Conservation (phyloP, 2,888 invertebrate species). For the Lasioglossum figueresi region DNA sequence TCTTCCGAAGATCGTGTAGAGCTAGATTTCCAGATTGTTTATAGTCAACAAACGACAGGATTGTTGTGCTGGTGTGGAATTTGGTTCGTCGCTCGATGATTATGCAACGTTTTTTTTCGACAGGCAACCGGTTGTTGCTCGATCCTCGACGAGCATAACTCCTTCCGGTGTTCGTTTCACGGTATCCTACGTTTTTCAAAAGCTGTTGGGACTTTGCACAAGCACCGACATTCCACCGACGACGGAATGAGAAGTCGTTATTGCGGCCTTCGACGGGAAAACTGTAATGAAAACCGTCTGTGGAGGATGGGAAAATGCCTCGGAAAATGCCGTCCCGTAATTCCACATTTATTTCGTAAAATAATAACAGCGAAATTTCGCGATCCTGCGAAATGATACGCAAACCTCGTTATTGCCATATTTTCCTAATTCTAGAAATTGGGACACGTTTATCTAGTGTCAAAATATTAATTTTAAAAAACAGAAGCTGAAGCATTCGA, state of each 20-base stretch:
- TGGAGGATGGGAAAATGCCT: background rate
- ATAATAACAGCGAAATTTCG: background rate
- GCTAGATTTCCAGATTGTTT: background rate
- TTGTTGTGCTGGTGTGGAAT: background rate
- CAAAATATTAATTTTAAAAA: no score
- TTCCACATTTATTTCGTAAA: background rate
- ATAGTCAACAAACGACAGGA: background rate
- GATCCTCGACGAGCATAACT: slow-evolving; percentile 53
- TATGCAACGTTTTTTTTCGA: background rate
- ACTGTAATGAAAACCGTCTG: background rate
- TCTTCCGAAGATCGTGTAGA: background rate
- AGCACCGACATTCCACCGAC: slow-evolving; percentile 22
- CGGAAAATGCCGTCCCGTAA: background rate
- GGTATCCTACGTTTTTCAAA: slow-evolving; percentile 40
- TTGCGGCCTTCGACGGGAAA: slow-evolving; percentile 7
- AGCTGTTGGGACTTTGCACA: slow-evolving; percentile 20
- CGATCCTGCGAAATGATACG: background rate
- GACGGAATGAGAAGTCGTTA: slow-evolving; percentile 12
- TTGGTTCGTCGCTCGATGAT: background rate
- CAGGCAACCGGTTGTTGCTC: slow-evolving; percentile 44
- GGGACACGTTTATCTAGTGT: no score
- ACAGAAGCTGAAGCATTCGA: no score
- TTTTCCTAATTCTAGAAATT: background rate
- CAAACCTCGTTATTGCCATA: background rate
- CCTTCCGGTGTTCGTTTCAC: slow-evolving; percentile 48